A percentile compares a stretch with the other conserved stretches of the same genome.
These are phyloP conservation scores for Galemys pyrenaicus DNA, from an alignment of 2,113 vertebrate genomes.

Conservation along the genomic window DNA sequence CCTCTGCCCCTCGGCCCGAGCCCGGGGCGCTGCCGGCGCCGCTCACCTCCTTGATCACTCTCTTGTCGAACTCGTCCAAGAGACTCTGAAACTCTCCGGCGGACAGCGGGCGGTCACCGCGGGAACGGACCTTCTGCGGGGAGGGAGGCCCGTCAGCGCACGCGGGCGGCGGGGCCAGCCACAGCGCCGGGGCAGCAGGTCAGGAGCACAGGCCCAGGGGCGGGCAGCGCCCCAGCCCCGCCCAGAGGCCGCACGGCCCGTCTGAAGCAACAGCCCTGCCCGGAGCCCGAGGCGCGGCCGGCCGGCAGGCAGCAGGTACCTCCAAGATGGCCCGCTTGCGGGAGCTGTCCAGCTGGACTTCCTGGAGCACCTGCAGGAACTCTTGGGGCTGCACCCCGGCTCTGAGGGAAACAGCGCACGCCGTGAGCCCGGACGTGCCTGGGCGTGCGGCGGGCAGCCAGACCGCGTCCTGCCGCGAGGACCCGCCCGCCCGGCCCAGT, in stretches of 20 bases:
- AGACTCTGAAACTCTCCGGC: slow-evolving; percentile 89
- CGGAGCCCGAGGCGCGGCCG: background rate
- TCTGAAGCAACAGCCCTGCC: fast-evolving
- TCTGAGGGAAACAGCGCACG: slow-evolving; percentile 77
- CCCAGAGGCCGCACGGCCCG: fast-evolving
- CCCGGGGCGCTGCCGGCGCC: no score
- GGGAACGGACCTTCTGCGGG: slow-evolving; percentile 80
- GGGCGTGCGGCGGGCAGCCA: no score
- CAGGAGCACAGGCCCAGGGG: fast-evolving
- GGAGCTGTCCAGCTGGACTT: slow-evolving; percentile 87
- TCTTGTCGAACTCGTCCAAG: slow-evolving; percentile 93
- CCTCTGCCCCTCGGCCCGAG: background rate
- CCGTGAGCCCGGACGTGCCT: background rate
- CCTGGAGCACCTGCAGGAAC: slow-evolving; percentile 88
- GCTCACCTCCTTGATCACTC: slow-evolving; percentile 86
- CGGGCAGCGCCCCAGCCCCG: fast-evolving
- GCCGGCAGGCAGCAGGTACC: slow-evolving; percentile 77
- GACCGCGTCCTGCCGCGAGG: no score
- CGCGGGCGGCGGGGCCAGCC: no score
- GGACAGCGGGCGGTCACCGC: slow-evolving; percentile 80
- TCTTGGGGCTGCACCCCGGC: slow-evolving; percentile 78
- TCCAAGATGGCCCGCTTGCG: slow-evolving; percentile 87
- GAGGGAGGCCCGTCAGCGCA: background rate
- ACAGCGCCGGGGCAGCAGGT: fast-evolving
- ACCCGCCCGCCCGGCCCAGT: no score